Base-by-base conservation (phyloP, 2,113 vertebrate genomes). In the Erpornis zantholeuca region DNA sequence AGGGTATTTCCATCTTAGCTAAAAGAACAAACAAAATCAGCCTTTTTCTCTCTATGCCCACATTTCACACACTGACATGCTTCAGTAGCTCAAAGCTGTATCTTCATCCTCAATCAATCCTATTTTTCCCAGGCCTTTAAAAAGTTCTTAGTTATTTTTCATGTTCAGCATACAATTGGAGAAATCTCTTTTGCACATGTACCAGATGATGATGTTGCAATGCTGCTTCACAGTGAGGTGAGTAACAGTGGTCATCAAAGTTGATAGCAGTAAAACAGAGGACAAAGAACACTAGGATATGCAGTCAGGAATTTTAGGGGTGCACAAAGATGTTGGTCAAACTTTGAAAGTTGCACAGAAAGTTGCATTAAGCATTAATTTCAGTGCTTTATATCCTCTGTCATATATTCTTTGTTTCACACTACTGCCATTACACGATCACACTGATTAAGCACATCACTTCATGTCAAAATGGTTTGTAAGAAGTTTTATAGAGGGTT, bases 51-150 rank as follows among this genome's bases (percentile, higher is more conserved):
- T 31, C 36, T 42, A 0, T 28, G 7, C 15, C 33, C 15, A 14
- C 0, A 0, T 54, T 71, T 75, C 28, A 20, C 29, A 17, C 1
- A 1, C 38, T 6, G 3, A 28, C 3, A 1, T 8, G 5, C n/a
- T 57, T 40, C 42, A 22, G 7, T 6, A n/a, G 12, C 25, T 5
- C 2, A 2, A 57, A 53, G 5, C 18, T 23, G 1, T 25, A 3
- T 33, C n/a, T 63, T 61, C 45, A 22, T 65, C 35, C 60, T 91
- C 83, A 76, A 21, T 64, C 63, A 57, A 15, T 35, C 36, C 49
- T 35, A 2, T 29, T 93, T 76, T 49, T 78, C 77, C 54, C 40
- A 85, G 76, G 40, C 80, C 40, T 80, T 90, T 71, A 23, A 45
- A 69, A 64, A 5, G 5, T 6, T 85, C 36, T 65, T 77, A 17